Percentiles rank a stretch among this genome's conserved stretches.
Evolutionary conservation across 2,113 vertebrate genomes (phyloP).

Genomic region (Percopsis transmontana): DNA sequence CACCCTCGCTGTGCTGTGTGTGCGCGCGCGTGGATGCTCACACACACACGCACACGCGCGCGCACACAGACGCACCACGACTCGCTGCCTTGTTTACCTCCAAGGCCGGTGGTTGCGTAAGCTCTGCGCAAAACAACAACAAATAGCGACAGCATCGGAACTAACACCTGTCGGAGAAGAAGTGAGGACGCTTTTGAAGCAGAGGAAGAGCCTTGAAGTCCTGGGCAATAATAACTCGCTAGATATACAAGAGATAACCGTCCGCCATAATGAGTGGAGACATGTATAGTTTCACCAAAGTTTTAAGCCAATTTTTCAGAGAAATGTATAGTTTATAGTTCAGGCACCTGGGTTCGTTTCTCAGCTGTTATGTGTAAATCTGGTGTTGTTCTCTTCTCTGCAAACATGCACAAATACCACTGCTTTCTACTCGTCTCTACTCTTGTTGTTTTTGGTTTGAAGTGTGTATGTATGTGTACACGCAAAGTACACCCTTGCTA

Average conservation of each 20-base stretch:
- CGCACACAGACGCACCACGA: constrained; percentile 6
- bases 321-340: constrained; percentile 9
- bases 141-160: constrained; percentile 50
- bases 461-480: not conserved
- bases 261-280: too few species aligned
- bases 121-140: constrained; percentile 65
- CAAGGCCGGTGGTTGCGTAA: constrained; percentile 59
- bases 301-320: too few species aligned
- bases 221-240: too few species aligned
- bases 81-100: constrained; percentile 34
- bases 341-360: constrained; percentile 48
- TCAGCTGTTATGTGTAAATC: too few species aligned
- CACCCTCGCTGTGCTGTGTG: not conserved
- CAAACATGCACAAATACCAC: not conserved
- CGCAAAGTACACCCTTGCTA: not conserved
- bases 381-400: not conserved
- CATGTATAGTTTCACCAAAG: too few species aligned
- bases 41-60: constrained; percentile 18
- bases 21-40: not conserved
- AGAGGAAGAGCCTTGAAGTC: not conserved
- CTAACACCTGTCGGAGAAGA: constrained; percentile 35
- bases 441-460: too few species aligned
- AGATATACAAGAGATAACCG: too few species aligned
- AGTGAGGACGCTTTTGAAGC: constrained; percentile 14
- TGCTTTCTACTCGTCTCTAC: not conserved